Base-by-base conservation (phyloP, 2,113 vertebrate species). In the Cariama cristata region DNA sequence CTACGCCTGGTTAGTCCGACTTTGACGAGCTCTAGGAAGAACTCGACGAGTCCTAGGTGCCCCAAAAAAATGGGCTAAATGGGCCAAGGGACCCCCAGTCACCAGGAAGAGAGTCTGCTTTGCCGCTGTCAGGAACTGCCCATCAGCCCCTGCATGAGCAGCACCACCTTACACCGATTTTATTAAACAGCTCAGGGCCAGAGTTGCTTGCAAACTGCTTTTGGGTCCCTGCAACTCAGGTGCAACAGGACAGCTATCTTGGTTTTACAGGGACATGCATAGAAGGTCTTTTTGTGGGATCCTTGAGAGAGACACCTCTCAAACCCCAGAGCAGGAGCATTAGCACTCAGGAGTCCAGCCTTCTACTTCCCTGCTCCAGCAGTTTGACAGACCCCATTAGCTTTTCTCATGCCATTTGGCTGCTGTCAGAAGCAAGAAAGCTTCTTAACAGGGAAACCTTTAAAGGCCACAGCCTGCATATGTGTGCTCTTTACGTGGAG, bases 111-210 rank as follows among this genome's bases (percentile, higher is more conserved):
- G 14, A 30, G 14, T 13, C 62, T 33, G 60, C 50, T 74, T 24
- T 52, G 82, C 47, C 2, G 4, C 74, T 9, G 0, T 2, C 17
- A 8, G 73, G 55, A 60, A 14, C 66, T 42, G 62, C 72, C 68
- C 44, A 4, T 21, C 32, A 6, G 11, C 17, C 26, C 32, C 76
- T 9, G 44, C 67, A 15, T 0, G 71, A 49, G 52, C 73, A 89
- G 35, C 81, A 72, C 0, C 73, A 0, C 66, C 45, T 50, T 28
- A 2, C 4, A 2, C 10, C 4, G 77, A 2, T 50, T 45, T 23
- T 5, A 42, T n/a, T 7, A 45, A 35, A 3, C 0, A 56, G 8
- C 16, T 44, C 58, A 35, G 56, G 2, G 0, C 33, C 71, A 63
- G 62, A 12, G 15, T 1, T 58, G 16, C 24, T 5, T 38, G 14